Conservation (phyloP, 2,113 vertebrate species). For the Alces alces region DNA sequence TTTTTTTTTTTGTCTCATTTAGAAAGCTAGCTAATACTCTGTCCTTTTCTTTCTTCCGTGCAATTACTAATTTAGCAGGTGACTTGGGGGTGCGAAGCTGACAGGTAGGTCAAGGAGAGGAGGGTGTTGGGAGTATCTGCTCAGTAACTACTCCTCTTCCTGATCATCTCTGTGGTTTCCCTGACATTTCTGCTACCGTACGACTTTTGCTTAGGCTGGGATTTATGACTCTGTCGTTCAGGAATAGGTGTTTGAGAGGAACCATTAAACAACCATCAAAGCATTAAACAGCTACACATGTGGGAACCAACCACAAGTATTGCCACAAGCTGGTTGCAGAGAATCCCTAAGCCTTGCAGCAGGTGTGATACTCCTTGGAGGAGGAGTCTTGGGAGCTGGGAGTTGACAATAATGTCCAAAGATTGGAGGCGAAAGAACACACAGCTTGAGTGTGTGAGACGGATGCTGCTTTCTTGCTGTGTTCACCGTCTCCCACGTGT, state of each 20-base stretch:
- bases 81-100: rapidly evolving
- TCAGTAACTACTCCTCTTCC: background rate
- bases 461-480: background rate
- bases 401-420: background rate
- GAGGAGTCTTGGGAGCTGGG: background rate
- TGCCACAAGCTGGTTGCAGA: background rate
- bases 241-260: slow-evolving; percentile 42
- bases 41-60: background rate
- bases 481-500: background rate
- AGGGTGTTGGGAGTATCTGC: background rate
- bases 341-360: background rate
- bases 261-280: slow-evolving; percentile 35
- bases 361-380: background rate
- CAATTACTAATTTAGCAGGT: background rate
- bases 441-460: background rate
- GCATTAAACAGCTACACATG: background rate
- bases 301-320: background rate
- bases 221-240: slow-evolving; percentile 16
- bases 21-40: background rate
- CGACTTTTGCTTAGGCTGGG: background rate
- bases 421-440: background rate
- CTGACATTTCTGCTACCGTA: background rate
- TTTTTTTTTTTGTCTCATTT: background rate
- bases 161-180: background rate
- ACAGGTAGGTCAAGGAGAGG: rapidly evolving